Evolutionary conservation across 2,113 vertebrate species (phyloP).

Genomic region (Myotis lucifugus): DNA sequence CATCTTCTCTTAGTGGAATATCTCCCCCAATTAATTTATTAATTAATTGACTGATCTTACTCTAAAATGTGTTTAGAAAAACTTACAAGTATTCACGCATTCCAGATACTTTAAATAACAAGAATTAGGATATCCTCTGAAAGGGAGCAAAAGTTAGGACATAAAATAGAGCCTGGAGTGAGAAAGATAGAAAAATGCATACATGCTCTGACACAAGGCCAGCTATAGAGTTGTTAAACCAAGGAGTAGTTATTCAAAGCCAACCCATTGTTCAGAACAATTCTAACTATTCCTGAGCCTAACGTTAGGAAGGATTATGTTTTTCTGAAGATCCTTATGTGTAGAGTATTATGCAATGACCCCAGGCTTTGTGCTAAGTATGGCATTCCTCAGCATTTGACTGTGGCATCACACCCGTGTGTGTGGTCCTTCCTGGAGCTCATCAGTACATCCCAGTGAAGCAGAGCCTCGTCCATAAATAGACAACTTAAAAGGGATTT

Average conservation of each 20-base stretch:
- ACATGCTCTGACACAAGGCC: neutral
- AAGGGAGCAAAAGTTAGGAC: neutral
- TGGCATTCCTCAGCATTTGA: neutral
- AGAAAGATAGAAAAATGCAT: neutral
- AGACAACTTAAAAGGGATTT: neutral
- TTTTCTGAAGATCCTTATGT: neutral
- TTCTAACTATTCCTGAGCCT: neutral
- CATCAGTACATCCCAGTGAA: neutral
- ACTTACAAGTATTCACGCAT: neutral
- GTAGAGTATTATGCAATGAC: neutral
- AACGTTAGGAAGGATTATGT: neutral
- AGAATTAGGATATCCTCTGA: neutral
- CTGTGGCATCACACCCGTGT: neutral
- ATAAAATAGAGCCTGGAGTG: neutral
- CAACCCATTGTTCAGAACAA: conserved; percentile 30
- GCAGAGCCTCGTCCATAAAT: neutral
- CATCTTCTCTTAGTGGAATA: neutral
- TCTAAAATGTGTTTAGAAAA: conserved; percentile 10
- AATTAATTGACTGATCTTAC: neutral
- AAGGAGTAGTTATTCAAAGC: neutral
- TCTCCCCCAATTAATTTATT: neutral
- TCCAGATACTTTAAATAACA: neutral
- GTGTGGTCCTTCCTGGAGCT: neutral
- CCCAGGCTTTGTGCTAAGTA: neutral
- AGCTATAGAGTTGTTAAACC: neutral